Conservation (phyloP, 1,140 invertebrate species). For the Lithobius niger region DNA sequence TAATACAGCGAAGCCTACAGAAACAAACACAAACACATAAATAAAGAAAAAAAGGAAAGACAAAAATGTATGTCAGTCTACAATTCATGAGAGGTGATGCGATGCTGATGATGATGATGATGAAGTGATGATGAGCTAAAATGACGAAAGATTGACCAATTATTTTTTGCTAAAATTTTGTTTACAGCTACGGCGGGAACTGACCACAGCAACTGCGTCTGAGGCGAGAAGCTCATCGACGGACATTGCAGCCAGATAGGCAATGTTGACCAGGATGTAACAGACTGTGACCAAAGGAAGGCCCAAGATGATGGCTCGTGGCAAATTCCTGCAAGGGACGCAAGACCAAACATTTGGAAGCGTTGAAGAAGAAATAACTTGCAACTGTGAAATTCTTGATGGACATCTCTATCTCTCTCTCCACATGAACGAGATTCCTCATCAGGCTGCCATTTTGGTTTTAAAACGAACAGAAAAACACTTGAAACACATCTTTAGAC, state of each 20-base stretch:
- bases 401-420: no score
- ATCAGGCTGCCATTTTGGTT: no score
- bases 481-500: no score
- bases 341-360: not conserved
- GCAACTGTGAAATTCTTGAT: no score
- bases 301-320: slow-evolving; percentile 76
- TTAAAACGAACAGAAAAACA: no score
- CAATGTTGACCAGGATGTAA: slow-evolving; percentile 82
- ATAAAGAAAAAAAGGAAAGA: no score
- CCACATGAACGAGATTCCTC: no score
- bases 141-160: not conserved
- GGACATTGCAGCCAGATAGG: slow-evolving; percentile 77
- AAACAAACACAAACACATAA: no score
- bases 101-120: not conserved
- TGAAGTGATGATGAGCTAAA: not conserved
- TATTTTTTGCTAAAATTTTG: not conserved
- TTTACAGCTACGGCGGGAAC: no score
- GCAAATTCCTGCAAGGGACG: slow-evolving; percentile 61
- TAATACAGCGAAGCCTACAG: no score
- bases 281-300: slow-evolving; percentile 72
- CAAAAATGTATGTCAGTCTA: no score
- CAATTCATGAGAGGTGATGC: not conserved
- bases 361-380: no score
- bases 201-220: slow-evolving; percentile 75
- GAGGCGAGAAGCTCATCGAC: slow-evolving; percentile 61